phyloP scores from a whole-genome alignment of 2,888 invertebrate genomes.

The Lasioglossum leucozonium region DNA sequence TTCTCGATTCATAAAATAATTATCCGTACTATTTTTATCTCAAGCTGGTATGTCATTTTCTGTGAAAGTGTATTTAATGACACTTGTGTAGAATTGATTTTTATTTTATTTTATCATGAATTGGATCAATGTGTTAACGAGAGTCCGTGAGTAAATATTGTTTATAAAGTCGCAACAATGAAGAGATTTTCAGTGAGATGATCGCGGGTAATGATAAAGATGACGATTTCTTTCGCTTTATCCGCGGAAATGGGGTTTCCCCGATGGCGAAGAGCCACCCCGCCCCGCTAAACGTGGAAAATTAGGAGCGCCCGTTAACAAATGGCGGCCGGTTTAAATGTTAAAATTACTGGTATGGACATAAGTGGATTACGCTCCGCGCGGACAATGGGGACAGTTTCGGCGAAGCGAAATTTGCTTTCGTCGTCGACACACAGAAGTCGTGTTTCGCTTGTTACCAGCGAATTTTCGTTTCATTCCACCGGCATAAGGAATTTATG shows the following conservation, averaged over 20 bases:
- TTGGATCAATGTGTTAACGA: too few species aligned
- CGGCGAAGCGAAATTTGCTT: slow-evolving; percentile 34
- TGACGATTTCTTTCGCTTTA: slow-evolving; percentile 9
- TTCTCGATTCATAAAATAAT: too few species aligned
- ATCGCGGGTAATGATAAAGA: neutral
- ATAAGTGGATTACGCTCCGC: slow-evolving; percentile 18
- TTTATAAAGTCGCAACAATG: neutral
- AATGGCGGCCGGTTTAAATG: slow-evolving; percentile 57
- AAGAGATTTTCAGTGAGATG: neutral
- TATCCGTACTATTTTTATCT: too few species aligned
- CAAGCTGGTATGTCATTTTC: too few species aligned
- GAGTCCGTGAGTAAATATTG: neutral
- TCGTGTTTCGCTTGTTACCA: slow-evolving; percentile 30
- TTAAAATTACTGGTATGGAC: slow-evolving; percentile 46
- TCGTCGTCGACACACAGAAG: slow-evolving; percentile 30
- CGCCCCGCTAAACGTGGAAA: slow-evolving; percentile 44
- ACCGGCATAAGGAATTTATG: slow-evolving; percentile 6
- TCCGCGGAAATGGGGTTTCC: neutral
- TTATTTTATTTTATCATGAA: too few species aligned
- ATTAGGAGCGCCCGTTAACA: slow-evolving; percentile 37
- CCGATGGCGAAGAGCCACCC: slow-evolving; percentile 12
- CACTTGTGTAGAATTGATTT: too few species aligned
- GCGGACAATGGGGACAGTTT: slow-evolving; percentile 27
- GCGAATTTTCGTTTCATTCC: slow-evolving; percentile 32
- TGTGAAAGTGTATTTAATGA: too few species aligned